Base-by-base conservation (phyloP, 2,797 vertebrate species). In the Tragopan temminckii region DNA sequence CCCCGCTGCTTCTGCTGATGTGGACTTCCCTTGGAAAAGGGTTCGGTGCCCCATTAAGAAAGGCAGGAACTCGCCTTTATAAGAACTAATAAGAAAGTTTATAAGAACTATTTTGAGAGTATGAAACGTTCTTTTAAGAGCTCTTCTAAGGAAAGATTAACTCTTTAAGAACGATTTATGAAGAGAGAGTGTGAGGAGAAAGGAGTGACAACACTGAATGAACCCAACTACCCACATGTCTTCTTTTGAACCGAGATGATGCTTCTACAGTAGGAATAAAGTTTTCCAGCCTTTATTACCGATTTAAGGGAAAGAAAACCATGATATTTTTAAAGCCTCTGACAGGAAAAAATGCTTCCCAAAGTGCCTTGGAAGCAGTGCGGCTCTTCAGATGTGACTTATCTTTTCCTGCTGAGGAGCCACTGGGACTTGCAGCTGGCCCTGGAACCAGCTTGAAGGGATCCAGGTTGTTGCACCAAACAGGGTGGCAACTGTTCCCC, bases 361-460 rank as follows among this genome's bases (percentile, higher is more conserved):
- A 64, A 83, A 68, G 27, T 9, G 59, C 58, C 48, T 92, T 71
- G 85, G 71, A 77, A 91, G 66, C 76, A 57, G 62, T 1, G 61
- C 50, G 42, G 75, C 45, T 95, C 88, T 94, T 97, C 91, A 95
- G 95, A 89, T 78, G 90, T 93, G 66, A 87, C 94, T 97, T 96
- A 89, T 95, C 96, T 96, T 96, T 96, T 97, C 96, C 93, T 89
- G 94, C 77, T 85, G 70, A 84, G 70, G 71, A 75, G 16, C 66
- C 24, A 38, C 72, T n/a, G 80, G 48, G 80, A 52, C 87, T 87
- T 48, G 91, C 89, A 89, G 90, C 94, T 91, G 96, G 33, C 68
- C 85, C 55, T 75, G 53, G 91, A 76, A n/a, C 80, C 64, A 89
- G 31, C 23, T 92, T 94, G 83, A 24, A 40, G 53, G 38, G 40